Percentiles rank a stretch among this genome's conserved stretches.
Conservation (phyloP, 2,888 invertebrate species). For the Ypsolopha scabrella region DNA sequence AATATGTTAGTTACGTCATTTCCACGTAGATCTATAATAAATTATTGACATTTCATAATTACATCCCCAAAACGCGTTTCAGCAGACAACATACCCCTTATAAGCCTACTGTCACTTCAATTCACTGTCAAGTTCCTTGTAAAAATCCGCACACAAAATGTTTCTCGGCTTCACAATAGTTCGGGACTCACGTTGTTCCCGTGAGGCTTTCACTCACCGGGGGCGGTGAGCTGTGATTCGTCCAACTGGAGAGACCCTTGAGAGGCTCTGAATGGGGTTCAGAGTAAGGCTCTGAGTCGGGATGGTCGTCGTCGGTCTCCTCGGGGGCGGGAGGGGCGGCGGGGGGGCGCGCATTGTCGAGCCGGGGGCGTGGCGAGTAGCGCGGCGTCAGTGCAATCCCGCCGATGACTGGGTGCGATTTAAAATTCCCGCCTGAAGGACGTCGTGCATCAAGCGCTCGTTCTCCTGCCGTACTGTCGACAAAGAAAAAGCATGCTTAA, state of each 20-base stretch:
- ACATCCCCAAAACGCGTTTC: slow-evolving; percentile 27
- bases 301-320: slow-evolving; percentile 31
- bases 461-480: slow-evolving; percentile 89
- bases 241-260: neutral
- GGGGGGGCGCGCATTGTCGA: slow-evolving; percentile 56
- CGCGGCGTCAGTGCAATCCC: slow-evolving; percentile 68
- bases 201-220: slow-evolving; percentile 20
- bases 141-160: neutral
- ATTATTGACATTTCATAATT: neutral
- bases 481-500: slow-evolving; percentile 27
- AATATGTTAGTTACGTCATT: neutral
- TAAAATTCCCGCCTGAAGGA: slow-evolving; percentile 72
- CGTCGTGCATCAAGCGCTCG: slow-evolving; percentile 86
- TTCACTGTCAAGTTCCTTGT: slow-evolving; percentile 13
- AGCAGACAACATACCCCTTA: slow-evolving; percentile 53
- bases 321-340: slow-evolving; percentile 43
- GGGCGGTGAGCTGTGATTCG: slow-evolving; percentile 3
- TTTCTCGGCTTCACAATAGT: neutral
- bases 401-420: slow-evolving; percentile 69
- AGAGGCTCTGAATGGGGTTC: slow-evolving; percentile 9
- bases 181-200: slow-evolving; percentile 26
- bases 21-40: neutral
- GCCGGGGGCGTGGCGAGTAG: slow-evolving; percentile 61
- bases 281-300: slow-evolving; percentile 18
- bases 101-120: slow-evolving; percentile 28